phyloP scores from a whole-genome alignment of 2,888 invertebrate species.

The Alcis repandata region DNA sequence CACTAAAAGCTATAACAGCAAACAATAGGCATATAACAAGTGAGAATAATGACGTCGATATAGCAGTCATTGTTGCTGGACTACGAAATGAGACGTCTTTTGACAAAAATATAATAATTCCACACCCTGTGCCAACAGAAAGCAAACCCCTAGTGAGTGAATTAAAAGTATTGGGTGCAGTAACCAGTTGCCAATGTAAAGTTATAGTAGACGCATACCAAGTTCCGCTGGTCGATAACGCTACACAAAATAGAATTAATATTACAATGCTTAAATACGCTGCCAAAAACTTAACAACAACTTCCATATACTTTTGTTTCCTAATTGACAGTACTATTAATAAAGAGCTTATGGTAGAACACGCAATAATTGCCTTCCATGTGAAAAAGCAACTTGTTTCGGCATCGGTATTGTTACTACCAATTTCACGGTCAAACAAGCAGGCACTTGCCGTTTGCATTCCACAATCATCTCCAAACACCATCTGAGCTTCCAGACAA shows the following conservation, averaged over 20 bases:
- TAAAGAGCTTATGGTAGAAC: conserved; percentile 52
- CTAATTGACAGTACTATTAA: conserved; percentile 69
- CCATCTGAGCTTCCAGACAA: conserved; percentile 71
- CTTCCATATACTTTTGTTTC: conserved; percentile 63
- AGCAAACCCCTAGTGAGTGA: conserved; percentile 64
- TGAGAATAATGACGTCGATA: conserved; percentile 65
- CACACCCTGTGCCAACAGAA: conserved; percentile 69
- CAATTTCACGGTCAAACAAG: conserved; percentile 75
- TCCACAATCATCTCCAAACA: conserved; percentile 74
- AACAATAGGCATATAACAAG: conserved; percentile 60
- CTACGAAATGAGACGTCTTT: conserved; percentile 73
- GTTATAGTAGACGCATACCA: conserved; percentile 68
- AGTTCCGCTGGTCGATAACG: conserved; percentile 70
- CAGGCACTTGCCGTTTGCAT: conserved; percentile 74
- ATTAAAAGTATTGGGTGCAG: conserved; percentile 50
- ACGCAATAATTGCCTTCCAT: conserved; percentile 66
- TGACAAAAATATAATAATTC: conserved; percentile 69
- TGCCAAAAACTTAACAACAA: conserved; percentile 58
- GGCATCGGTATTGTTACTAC: conserved; percentile 59
- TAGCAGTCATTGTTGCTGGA: conserved; percentile 75
- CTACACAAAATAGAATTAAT: conserved; percentile 67
- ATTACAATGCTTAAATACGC: conserved; percentile 60
- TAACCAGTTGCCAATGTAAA: conserved; percentile 56
- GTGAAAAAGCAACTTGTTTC: conserved; percentile 56
- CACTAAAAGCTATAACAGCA: conserved; percentile 67